Evolutionary conservation across 1,140 invertebrate species (phyloP), one percentile per base, ranked within the genome.

Genomic region (Babylonia areolata): DNA sequence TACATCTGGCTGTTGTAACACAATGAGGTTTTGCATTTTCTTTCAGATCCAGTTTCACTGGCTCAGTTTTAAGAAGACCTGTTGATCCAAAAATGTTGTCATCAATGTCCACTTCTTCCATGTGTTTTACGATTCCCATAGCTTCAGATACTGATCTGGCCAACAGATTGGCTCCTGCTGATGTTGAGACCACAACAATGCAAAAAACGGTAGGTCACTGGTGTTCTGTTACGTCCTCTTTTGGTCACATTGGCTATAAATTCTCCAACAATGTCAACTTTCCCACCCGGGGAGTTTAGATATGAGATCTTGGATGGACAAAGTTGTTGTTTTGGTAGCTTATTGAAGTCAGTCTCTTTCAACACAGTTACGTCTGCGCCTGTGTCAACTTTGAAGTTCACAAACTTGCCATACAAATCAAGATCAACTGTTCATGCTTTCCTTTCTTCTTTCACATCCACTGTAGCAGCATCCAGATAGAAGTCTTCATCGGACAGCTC

Each of bases 1-100:
- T 87, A 71, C 89, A 85, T 81, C 91, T 89, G 37, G 90, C 87
- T 28, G 89, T 81, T 83, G 90, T 86, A 0, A 92, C 58, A 83
- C 86, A 83, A 71, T 85, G 86, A 0, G 90, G 89, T 40, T 87
- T 75, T 46, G 71, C 79, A 2, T 81, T 73, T 31, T 69, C 42
- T 54, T 87, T 81, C 39, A 91, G 35, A 73, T 87, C 37, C 71
- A 93, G 89, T n/a, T 90, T 82, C 28, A 87, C 88, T 31, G 86
- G 88, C 5, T 85, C 78, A 20, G 28, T 37, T 11, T 75, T 40
- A 2, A 37, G 20, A 39, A 33, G 31, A 35, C 39, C 58, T 33
- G 15, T 51, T 23, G 39, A n/a, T n/a, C 64, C 37, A 23, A 75
- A 40, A 35, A 73, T 15, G 40, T 80, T 80, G n/a, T 46, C 39